phyloP scores from a whole-genome alignment of 2,888 invertebrate species.

The Lochmaea crataegi region DNA sequence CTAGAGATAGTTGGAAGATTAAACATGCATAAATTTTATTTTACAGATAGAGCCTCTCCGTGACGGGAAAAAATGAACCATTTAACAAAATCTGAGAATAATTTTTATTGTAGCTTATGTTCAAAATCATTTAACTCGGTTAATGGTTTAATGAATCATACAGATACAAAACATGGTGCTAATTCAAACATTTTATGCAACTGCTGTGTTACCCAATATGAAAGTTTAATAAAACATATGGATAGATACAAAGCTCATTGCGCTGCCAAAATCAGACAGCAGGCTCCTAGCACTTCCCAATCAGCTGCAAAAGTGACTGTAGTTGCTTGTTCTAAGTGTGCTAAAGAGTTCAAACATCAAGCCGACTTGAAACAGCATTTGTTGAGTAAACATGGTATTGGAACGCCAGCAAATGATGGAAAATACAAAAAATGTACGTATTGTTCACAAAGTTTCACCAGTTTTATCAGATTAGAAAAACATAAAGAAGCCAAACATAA shows the following conservation, averaged over 20 bases:
- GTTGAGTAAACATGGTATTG: neutral
- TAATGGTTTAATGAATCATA: neutral
- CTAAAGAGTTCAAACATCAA: neutral
- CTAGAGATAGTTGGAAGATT: no score
- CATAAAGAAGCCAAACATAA: constrained; percentile 2
- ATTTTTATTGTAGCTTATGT: neutral
- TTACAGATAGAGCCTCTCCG: neutral
- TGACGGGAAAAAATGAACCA: neutral
- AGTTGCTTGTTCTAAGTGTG: neutral
- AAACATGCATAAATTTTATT: neutral
- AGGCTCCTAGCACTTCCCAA: neutral
- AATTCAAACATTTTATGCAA: neutral
- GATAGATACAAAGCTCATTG: neutral
- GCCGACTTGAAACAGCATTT: neutral
- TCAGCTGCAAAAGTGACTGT: neutral
- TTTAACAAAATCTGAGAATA: neutral
- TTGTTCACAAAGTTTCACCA: neutral
- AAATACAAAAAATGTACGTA: neutral
- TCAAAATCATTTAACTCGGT: neutral
- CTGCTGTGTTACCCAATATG: neutral
- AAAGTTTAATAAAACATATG: neutral
- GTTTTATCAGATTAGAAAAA: neutral
- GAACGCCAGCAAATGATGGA: neutral
- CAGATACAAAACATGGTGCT: neutral
- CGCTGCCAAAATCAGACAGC: neutral